Conservation (phyloP, 2,888 invertebrate genomes). For the Heteromyza rotundicornis region DNA sequence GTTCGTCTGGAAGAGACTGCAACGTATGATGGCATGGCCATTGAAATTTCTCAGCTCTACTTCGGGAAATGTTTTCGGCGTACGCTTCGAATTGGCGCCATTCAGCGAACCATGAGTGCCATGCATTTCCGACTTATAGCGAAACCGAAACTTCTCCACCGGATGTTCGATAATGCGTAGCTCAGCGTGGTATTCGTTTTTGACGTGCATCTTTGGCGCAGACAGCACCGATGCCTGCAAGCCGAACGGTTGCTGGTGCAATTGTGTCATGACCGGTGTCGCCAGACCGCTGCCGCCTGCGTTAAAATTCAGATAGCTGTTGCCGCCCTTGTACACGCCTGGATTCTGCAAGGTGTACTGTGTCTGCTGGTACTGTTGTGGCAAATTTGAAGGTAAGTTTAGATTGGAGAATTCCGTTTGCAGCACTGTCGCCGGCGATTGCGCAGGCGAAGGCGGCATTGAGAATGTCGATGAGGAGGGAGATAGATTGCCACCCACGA, state of each 20-base stretch:
- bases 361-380: constrained; percentile 29
- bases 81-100: constrained; percentile 68
- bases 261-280: neutral
- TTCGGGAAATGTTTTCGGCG: constrained; percentile 75
- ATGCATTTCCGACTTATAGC: constrained; percentile 87
- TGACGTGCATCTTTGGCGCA: neutral
- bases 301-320: constrained; percentile 8
- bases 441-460: constrained; percentile 43
- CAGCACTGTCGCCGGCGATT: constrained; percentile 45
- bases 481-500: constrained; percentile 29
- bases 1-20: constrained; percentile 72
- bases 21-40: constrained; percentile 71
- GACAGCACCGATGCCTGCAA: neutral
- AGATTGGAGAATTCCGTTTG: constrained; percentile 51
- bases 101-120: constrained; percentile 83
- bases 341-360: constrained; percentile 1
- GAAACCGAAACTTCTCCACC: constrained; percentile 79
- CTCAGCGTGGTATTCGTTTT: constrained; percentile 57
- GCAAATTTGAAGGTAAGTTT: constrained; percentile 41
- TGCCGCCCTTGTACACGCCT: constrained; percentile 20
- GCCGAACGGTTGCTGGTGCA: neutral
- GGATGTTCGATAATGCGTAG: constrained; percentile 76
- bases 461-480: constrained; percentile 26
- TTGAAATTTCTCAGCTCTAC: constrained; percentile 72
- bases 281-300: constrained; percentile 3